Evolutionary conservation across 2,797 vertebrate genomes (phyloP).

Genomic region (Notamacropus eugenii): DNA sequence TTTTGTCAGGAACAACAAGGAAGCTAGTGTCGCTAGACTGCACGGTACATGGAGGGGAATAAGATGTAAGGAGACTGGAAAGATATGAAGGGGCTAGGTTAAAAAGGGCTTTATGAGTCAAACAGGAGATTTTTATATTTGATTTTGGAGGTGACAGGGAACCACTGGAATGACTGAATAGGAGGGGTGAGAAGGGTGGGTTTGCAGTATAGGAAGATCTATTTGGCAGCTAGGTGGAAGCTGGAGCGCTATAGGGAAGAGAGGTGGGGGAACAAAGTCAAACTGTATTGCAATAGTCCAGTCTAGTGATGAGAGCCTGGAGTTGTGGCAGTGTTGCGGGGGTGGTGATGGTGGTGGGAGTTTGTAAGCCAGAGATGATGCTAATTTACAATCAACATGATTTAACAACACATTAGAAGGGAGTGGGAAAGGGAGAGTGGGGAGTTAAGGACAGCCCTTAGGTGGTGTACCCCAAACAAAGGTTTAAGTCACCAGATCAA

Average conservation of each 20-base stretch:
- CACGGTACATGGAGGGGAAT: neutral
- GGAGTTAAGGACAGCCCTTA: neutral
- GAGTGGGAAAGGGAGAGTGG: neutral
- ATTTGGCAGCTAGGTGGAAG: neutral
- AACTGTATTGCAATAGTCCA: neutral
- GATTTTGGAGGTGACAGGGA: neutral
- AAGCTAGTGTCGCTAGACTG: neutral
- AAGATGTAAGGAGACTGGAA: neutral
- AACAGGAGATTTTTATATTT: neutral
- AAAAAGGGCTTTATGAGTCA: neutral
- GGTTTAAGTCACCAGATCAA: neutral
- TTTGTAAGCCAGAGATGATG: neutral
- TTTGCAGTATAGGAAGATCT: neutral
- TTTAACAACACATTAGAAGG: neutral
- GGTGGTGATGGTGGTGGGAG: too few species aligned
- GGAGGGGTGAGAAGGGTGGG: neutral
- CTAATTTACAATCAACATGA: neutral
- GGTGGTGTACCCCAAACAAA: neutral
- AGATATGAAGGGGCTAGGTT: neutral
- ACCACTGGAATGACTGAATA: neutral
- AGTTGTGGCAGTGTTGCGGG: neutral
- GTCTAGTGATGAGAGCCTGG: neutral
- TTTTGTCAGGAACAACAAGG: neutral
- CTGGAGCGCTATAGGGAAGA: neutral
- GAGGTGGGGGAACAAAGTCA: neutral